These are phyloP conservation scores for Harpalus rubripes DNA, from an alignment of 2,888 invertebrate genomes.

Conservation along the genomic window DNA sequence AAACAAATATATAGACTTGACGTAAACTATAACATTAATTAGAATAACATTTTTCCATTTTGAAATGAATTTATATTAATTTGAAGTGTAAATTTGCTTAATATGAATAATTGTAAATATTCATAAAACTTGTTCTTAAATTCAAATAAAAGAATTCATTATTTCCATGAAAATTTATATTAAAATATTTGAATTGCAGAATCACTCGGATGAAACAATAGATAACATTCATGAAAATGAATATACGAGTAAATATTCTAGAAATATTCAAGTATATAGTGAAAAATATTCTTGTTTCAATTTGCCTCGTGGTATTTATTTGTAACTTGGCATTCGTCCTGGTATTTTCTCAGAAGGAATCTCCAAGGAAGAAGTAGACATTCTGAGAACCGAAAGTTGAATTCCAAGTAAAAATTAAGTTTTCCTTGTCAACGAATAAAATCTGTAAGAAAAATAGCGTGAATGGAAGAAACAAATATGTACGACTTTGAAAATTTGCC, in stretches of 20 bases:
- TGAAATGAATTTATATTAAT: background rate
- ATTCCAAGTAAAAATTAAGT: background rate
- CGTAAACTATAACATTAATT: too few species aligned
- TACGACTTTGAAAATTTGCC: conserved; percentile 15
- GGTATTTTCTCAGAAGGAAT: conserved; percentile 14
- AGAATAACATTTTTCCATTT: background rate
- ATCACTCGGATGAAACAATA: background rate
- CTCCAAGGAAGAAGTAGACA: background rate
- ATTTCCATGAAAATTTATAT: background rate
- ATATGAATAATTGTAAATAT: conserved; percentile 10
- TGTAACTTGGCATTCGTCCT: conserved; percentile 1
- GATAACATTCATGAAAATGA: background rate
- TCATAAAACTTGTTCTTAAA: background rate
- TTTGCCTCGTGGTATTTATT: background rate
- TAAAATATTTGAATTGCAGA: background rate
- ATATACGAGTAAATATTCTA: conserved; percentile 14
- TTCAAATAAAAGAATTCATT: conserved; percentile 11
- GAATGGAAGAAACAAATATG: conserved; percentile 27
- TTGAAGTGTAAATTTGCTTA: background rate
- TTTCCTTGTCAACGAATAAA: conserved; percentile 16
- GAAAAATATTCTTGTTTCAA: background rate
- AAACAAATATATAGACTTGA: too few species aligned
- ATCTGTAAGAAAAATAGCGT: conserved; percentile 5
- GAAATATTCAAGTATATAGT: background rate
- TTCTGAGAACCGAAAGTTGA: conserved; percentile 2